Base-by-base conservation (phyloP, 2,888 invertebrate species). In the Drosophila barbarae region DNA sequence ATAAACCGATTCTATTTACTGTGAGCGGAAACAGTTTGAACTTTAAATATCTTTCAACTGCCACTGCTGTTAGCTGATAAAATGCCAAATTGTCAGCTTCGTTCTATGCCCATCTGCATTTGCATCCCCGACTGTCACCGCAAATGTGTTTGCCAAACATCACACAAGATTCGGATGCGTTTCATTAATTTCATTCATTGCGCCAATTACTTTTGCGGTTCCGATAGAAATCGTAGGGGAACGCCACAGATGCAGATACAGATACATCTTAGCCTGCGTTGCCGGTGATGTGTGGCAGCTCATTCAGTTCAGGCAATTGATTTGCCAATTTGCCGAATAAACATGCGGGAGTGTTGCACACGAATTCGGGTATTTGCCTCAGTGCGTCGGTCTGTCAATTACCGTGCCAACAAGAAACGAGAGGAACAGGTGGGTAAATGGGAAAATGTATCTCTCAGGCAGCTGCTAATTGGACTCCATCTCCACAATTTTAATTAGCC, bases 251-350 rank as follows among this genome's bases (percentile, higher is more conserved):
- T 32, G 23, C 26, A 39, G 38, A 8, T 23, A 36, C 49, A 54
- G 26, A 8, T 21, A 36, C 49, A 54, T 38, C 68, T 64, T 63
- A 59, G 63, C 18, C 28, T 41, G 26, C 23, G 51, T 9, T 34
- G 41, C 60, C 58, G 59, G 34, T 18, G 39, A 59, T 42, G 41
- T 59, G 61, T 35, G 52, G 66, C 52, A 52, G 61, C 61, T 63
- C 52, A 63, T 44, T 63, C 66, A 51, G 69, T 66, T 69, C 69
- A 63, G 67, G 53, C 77, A 85, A 80, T 85, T 85, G 84, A 85
- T 75, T 85, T 81, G 69, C 56, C 80, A 81, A 85, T 80, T 81
- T 75, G 58, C 51, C 73, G 58, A 72, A 72, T 64, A 75, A 80
- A 73, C 74, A 66, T 65, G 59, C 63, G 61, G 69, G 60, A 54